Percentiles rank a stretch among this genome's conserved stretches.
Conservation (phyloP, 1,140 invertebrate species). For the Trialeurodes vaporariorum region DNA sequence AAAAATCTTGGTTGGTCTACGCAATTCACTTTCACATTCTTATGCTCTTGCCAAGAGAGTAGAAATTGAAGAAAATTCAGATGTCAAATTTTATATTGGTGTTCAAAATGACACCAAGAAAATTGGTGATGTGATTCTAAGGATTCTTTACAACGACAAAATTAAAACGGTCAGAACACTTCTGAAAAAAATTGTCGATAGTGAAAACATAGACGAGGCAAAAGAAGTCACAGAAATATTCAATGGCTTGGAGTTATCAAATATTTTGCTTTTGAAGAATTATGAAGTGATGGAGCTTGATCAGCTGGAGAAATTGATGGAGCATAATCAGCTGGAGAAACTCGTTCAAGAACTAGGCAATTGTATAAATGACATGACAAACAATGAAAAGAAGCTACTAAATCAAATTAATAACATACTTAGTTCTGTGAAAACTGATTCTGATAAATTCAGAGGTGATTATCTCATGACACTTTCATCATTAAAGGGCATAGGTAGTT, state of each 20-base stretch:
- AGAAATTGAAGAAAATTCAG: constrained; percentile 7
- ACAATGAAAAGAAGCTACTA: background rate
- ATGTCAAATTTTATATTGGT: constrained; percentile 3
- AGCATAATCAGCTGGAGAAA: constrained; percentile 1
- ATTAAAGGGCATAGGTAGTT: background rate
- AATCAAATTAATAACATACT: background rate
- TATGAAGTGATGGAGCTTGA: constrained; percentile 2
- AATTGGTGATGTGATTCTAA: background rate
- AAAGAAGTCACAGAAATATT: background rate
- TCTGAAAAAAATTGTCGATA: background rate
- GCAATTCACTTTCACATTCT: constrained; percentile 7
- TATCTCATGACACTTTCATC: background rate
- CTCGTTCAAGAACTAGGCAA: background rate
- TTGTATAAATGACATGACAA: background rate
- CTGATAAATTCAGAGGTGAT: background rate
- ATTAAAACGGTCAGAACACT: background rate
- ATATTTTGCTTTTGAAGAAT: background rate
- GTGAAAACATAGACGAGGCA: background rate
- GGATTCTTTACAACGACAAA: constrained; percentile 4
- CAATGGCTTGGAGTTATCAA: background rate
- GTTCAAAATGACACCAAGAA: constrained; percentile 5
- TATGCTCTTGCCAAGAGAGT: background rate
- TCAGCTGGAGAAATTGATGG: too few species aligned
- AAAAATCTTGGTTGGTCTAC: background rate
- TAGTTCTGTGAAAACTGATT: background rate